Evolutionary conservation across 92 coral and sea anemone species (phyloP), one percentile per base, ranked within the genome.

Genomic region (Montipora capitata): DNA sequence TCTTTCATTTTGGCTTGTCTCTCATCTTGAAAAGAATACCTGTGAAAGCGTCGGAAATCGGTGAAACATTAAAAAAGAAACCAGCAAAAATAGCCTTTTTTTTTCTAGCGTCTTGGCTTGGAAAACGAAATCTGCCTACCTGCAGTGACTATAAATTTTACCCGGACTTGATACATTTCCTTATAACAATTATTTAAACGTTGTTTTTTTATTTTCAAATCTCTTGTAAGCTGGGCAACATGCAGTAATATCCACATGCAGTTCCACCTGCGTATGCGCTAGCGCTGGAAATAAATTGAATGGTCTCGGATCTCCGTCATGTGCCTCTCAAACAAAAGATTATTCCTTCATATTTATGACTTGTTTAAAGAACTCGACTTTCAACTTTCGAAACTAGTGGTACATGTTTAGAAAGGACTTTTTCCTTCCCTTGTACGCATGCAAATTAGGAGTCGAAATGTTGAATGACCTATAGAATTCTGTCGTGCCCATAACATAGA

Each of bases 191-290:
- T 27, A 27, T 27, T 27, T 27, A 27, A 27, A 27, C 35, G 35
- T 27, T 27, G 35, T 27, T 27, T 27, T 27, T 27, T 27, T 27
- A 27, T 82, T 58, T 71, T 58, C 70, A 69, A 82, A 82, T 78
- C 70, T 11, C 7, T 69, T 44, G 86, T 70, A 52, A 82, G 78
- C 86, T 15, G 56, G 78, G 78, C 35, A 82, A 82, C 70, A 16
- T 2, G 14, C 42, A 35, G 11, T 35, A 5, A 10, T 71, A 17
- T 42, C 15, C 43, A 41, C 17, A 43, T 41, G 43, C 5, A 40
- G 4, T 14, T 0, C 10, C 17, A 63, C 1, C 40, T 2, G 2
- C 68, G 17, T 13, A 38, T 63, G 68, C 39, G 10, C 18, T 63
- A 27, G 35, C 40, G 17, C 68, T 63, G 40, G 67, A 62, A 62